Evolutionary conservation across 2,888 invertebrate genomes (phyloP), one percentile per base, ranked within the genome.

Genomic region (Chrysotoxum bicinctum): DNA sequence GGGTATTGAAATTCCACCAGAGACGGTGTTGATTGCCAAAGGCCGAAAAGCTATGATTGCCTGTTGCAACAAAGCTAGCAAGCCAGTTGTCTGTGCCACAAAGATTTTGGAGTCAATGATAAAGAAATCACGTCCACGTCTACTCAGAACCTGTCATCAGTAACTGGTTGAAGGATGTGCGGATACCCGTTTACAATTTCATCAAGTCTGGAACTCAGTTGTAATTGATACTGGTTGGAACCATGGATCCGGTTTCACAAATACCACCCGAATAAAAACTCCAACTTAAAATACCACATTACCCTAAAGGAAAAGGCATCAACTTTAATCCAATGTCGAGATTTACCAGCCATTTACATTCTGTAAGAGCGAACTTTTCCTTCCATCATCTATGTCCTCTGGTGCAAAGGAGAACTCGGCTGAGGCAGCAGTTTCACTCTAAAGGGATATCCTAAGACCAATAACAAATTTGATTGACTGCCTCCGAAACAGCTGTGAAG

Each of bases 51-150:
- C 98, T 89, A 98, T 99, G 95, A 99, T 99, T 90, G 96, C 98
- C n/a, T 95, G 97, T 88, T 99, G 99, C 93, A 99, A 99, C 93
- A 96, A 95, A 92, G 96, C 96, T 35, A 99, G 99, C 45, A 99
- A 99, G 90, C 98, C 99, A 3, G 98, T 98, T 0, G 99, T 99
- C 90, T 99, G 99, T 92, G 99, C 99, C 5, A 99, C 99, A 0
- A 96, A 98, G 93, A 99, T 99, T 99, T 92, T 99, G 89, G 99
- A 99, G 90, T 98, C 98, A 0, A 99, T 99, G 99, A 96, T 98
- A n/a, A 97, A 97, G 93, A 99, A 99, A 91, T 99, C 99, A 1
- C 94, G 99, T 1, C 97, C 99, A 1, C 99, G 99, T 0, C 94
- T 10, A 35, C 16, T 43, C 91, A 97, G 97, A 94, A 87, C 89